Conservation (phyloP, 2,113 vertebrate genomes). For the Etheostoma spectabile region DNA sequence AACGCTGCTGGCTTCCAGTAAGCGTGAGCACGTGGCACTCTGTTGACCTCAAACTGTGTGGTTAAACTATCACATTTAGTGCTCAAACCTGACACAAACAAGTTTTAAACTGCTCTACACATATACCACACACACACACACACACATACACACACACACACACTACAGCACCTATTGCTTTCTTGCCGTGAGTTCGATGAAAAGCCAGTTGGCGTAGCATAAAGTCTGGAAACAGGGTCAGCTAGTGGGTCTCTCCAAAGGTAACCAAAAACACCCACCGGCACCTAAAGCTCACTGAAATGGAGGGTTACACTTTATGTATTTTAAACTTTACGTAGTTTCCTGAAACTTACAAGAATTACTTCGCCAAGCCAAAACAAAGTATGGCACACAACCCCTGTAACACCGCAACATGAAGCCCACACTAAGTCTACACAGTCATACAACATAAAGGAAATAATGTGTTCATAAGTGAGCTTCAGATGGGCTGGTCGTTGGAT, state of each 20-base stretch:
- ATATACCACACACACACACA: not conserved
- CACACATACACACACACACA: too few relatives aligned
- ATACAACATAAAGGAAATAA: not conserved
- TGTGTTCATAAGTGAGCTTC: not conserved
- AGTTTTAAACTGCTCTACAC: not conserved
- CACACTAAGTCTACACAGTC: not conserved
- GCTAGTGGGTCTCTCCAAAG: not conserved
- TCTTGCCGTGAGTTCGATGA: not conserved
- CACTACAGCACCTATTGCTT: not conserved
- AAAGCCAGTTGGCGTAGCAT: not conserved
- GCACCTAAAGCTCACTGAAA: not conserved
- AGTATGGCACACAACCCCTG: not conserved
- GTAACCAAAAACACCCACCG: not conserved
- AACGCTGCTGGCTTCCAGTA: constrained; percentile 63
- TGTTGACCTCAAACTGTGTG: constrained; percentile 21
- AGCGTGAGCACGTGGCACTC: constrained; percentile 45
- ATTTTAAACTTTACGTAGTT: not conserved
- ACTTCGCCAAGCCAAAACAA: not conserved
- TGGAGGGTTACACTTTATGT: not conserved
- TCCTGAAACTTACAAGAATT: not conserved
- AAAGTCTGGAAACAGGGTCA: not conserved
- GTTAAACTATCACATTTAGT: not conserved
- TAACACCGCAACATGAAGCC: not conserved
- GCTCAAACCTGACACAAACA: not conserved
- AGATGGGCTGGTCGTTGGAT: too few relatives aligned